Base-by-base conservation (phyloP, 2,888 invertebrate genomes). In the Dicycla oo region DNA sequence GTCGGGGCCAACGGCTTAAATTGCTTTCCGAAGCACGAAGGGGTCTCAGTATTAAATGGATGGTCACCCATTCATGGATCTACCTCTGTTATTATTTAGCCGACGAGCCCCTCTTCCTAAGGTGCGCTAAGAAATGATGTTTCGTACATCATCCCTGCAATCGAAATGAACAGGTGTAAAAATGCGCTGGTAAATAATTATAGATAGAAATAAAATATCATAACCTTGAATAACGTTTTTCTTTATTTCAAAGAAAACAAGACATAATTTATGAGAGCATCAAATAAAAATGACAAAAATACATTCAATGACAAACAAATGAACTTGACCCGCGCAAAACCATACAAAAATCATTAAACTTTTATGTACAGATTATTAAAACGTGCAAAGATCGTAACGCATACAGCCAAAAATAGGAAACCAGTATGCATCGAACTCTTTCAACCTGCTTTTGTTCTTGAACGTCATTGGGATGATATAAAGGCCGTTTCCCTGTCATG, bases 401-500 rank as follows among this genome's bases (percentile, higher is more conserved):
- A 72, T 75, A 73, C 72, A 66, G 69, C 81, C 81, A 80, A 75
- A 84, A 85, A 84, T 82, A 84, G 73, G 34, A 69, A 80, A 82
- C 68, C 80, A 78, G 75, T 75, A 56, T 75, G 53, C 73, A 73
- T 68, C 61, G 61, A 78, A 78, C 58, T 81, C 67, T 69, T 67
- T 66, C 76, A 84, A 83, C 80, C 84, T 85, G 83, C 84, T 89
- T 90, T 89, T 88, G 87, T 89, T 91, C 88, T n/a, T 83, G 81
- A 84, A 84, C 87, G 92, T 89, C 92, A 91, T 94, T 94, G 89
- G 80, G 83, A 90, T 92, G 94, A 92, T 93, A 89, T 87, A 87
- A 82, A 90, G 94, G 93, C 91, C 93, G 76, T 94, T 93, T 91
- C 89, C 92, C 92, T 78, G 76, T 80, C 84, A 89, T 93, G 94